Evolutionary conservation across 2,888 invertebrate species (phyloP).

Genomic region (Chrysina gloriosa): DNA sequence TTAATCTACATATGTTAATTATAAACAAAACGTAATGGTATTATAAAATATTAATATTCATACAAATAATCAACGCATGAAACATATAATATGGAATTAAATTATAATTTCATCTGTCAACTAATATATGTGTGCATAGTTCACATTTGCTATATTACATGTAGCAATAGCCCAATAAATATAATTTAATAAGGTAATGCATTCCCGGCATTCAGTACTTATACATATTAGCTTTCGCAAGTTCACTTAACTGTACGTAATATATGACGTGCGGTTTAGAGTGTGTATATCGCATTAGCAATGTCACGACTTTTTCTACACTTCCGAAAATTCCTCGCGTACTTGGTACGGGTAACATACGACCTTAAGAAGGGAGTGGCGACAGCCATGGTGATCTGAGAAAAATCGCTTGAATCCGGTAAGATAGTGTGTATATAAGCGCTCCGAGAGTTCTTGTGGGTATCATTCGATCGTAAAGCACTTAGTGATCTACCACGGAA

Average conservation of each 20-base stretch:
- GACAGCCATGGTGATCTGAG: conserved; percentile 5
- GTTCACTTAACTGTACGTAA: conserved; percentile 19
- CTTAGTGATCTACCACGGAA: conserved; percentile 46
- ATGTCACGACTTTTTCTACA: conserved; percentile 24
- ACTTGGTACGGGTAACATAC: conserved; percentile 9
- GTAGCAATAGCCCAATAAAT: too few relatives aligned
- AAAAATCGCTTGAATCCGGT: conserved; percentile 35
- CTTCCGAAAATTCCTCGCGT: conserved; percentile 33
- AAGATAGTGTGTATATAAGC: conserved; percentile 26
- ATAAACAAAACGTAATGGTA: too few relatives aligned
- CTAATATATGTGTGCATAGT: too few relatives aligned
- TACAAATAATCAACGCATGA: too few relatives aligned
- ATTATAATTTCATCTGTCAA: too few relatives aligned
- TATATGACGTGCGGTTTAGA: conserved; percentile 10
- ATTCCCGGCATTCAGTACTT: too few relatives aligned
- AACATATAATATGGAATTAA: too few relatives aligned
- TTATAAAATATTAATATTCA: too few relatives aligned
- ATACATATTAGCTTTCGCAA: not conserved
- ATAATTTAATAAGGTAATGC: too few relatives aligned
- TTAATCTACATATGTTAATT: too few relatives aligned
- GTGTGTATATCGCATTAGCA: conserved; percentile 2
- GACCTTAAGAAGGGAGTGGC: conserved; percentile 38
- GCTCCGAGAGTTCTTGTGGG: conserved; percentile 10
- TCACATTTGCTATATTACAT: too few relatives aligned
- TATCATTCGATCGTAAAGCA: conserved; percentile 55